Percentiles rank a stretch among this genome's conserved stretches.
phyloP scores from a whole-genome alignment of 2,113 vertebrate species.

The Pavo muticus region DNA sequence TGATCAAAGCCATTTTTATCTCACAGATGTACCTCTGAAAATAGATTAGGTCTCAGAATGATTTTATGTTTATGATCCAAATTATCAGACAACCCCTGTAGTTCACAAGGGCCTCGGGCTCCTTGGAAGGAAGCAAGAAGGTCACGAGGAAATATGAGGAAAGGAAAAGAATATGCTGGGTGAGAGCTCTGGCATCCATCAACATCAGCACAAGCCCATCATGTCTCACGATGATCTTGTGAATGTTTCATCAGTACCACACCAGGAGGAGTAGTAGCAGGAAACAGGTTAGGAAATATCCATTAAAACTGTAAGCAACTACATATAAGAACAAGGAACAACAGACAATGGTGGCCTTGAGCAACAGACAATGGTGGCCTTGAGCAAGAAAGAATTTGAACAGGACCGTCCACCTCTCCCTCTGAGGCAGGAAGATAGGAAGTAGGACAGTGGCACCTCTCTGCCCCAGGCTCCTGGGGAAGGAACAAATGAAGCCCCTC shows the following conservation, averaged over 20 bases:
- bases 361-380: neutral
- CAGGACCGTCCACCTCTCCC: neutral
- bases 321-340: neutral
- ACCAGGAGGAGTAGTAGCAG: neutral
- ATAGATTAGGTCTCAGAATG: neutral
- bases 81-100: neutral
- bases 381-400: neutral
- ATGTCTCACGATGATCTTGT: neutral
- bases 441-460: neutral
- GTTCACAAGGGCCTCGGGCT: neutral
- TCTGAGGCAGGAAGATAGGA: neutral
- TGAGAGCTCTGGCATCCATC: slow-evolving; percentile 16
- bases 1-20: slow-evolving; percentile 20
- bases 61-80: neutral
- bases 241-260: neutral
- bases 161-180: slow-evolving; percentile 4
- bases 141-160: neutral
- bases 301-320: neutral
- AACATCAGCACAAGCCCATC: neutral
- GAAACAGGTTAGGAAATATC: neutral
- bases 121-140: neutral
- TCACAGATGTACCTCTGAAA: neutral
- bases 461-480: neutral
- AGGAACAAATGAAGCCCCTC: neutral
- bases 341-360: neutral